Conservation (phyloP, 2,113 vertebrate species). For the Pelvicachromis taeniatus region DNA sequence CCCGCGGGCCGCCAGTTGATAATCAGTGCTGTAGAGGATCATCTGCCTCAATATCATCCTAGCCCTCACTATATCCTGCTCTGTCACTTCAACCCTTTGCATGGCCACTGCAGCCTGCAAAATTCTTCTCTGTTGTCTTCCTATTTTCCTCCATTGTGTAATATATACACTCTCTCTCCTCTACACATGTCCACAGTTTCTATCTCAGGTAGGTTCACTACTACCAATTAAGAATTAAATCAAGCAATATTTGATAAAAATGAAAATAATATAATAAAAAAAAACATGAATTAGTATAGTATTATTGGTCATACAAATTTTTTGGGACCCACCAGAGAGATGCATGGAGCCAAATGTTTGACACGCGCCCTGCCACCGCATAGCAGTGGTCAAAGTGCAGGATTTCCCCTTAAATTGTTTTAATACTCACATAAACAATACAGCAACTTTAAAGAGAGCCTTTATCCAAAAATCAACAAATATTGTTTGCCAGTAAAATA, state of each 20-base stretch:
- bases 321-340: background rate
- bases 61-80: background rate
- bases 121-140: background rate
- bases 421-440: background rate
- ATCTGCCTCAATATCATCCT: too few relatives aligned
- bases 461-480: background rate
- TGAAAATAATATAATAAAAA: background rate
- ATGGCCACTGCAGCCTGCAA: background rate
- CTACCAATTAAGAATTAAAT: background rate
- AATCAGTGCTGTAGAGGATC: too few relatives aligned
- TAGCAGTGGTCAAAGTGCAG: background rate
- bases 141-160: background rate
- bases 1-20: too few relatives aligned
- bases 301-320: background rate
- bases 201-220: rapidly evolving
- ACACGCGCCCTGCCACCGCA: rapidly evolving
- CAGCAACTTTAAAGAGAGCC: background rate
- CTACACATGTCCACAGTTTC: background rate
- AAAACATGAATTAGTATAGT: rapidly evolving
- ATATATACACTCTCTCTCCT: rapidly evolving
- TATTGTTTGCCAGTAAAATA: background rate
- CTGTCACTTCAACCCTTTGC: background rate
- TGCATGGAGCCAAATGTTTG: background rate
- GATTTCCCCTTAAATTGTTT: background rate
- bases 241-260: background rate